Base-by-base conservation (phyloP, 1,140 invertebrate genomes). In the Papilio xuthus region DNA sequence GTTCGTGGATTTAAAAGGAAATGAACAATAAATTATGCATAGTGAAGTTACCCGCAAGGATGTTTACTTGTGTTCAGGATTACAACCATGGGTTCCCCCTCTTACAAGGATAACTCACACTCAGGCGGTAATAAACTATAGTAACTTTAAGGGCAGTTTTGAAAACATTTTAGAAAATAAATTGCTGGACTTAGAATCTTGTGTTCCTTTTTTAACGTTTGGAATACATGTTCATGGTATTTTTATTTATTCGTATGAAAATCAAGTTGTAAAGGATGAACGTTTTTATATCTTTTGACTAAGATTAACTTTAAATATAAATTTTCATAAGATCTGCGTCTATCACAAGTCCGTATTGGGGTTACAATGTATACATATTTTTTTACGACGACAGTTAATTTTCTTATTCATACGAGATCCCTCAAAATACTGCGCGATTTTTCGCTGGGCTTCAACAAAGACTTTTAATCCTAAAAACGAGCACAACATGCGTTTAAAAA, bases 401-500 rank as follows among this genome's bases (percentile, higher is more conserved):
- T 67, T 67, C 23, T 67, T 15, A 28, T 67, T 67, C 60, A 67
- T 67, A 32, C 23, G 26, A 67, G 13, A 7, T 67, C 60, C 60
- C 32, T 32, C 60, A 67, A 67, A 67, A 67, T 28, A 28, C 8
- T 7, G 4, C 20, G 56, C 26, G 10, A 0, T 67, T 67, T 50
- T 67, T 32, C 15, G 56, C 56, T 15, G 60, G 32, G 60, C 13
- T 67, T 18, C 13, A 67, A 26, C 12, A 67, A 32, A 12, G 23
- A 26, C 23, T 28, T 67, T 67, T 67, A 67, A 67, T 67, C 15
- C 26, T 67, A 32, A 67, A 63, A 67, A 67, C 26, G 26, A 67
- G 60, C 28, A 32, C 32, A 67, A 67, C 60, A 67, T 15, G 26
- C 60, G 13, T 67, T 67, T 28, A 67, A 28, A 63, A 67, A 67